phyloP scores from a whole-genome alignment of 2,797 vertebrate species.

The Coccyzus lansbergi region DNA sequence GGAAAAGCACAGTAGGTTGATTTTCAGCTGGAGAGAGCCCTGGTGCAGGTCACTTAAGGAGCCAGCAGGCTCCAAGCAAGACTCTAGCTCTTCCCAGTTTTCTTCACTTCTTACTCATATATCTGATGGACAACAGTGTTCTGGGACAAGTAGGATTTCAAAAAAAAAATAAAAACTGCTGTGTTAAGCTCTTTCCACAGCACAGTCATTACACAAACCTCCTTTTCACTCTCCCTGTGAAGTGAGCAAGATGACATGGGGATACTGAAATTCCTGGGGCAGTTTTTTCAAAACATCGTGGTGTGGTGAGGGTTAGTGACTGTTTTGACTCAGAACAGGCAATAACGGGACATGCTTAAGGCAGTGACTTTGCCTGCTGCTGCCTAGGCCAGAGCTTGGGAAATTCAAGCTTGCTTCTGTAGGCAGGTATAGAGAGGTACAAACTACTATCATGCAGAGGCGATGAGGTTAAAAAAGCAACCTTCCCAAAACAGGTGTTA shows the following conservation, averaged over 20 bases:
- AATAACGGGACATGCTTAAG: slow-evolving; percentile 2
- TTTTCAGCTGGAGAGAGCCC: background rate
- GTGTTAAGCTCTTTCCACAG: background rate
- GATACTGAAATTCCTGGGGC: background rate
- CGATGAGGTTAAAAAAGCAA: background rate
- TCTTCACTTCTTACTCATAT: background rate
- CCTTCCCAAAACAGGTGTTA: background rate
- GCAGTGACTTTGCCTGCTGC: background rate
- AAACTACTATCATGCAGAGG: background rate
- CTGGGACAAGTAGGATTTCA: background rate
- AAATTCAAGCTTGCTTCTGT: background rate
- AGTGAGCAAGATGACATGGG: background rate
- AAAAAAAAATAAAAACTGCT: background rate
- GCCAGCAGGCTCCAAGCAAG: slow-evolving; percentile 20
- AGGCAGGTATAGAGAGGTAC: background rate
- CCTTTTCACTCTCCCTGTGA: rapidly evolving
- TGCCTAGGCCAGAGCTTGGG: background rate
- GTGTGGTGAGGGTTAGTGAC: background rate
- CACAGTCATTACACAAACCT: rapidly evolving
- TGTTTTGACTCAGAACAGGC: background rate
- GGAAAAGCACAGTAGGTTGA: background rate
- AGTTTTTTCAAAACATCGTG: background rate
- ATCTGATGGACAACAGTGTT: background rate
- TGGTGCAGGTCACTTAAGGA: background rate
- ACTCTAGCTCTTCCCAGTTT: background rate